Evolutionary conservation across 1,140 invertebrate genomes (phyloP).

Genomic region (Himalopsyche phryganea): DNA sequence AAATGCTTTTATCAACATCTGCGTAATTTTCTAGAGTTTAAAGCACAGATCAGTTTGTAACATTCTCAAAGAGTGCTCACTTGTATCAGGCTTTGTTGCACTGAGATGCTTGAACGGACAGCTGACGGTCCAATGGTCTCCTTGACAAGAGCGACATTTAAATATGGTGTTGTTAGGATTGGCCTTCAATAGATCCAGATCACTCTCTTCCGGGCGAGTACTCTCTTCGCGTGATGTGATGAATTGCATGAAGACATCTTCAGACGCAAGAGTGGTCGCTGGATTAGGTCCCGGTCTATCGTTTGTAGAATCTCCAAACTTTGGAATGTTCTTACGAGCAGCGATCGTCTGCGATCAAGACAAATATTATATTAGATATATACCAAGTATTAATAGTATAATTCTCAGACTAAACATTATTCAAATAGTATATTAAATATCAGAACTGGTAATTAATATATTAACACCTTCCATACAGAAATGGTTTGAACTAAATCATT

Average conservation of each 20-base stretch:
- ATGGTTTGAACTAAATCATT: too few relatives aligned
- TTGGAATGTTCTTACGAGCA: slow-evolving; percentile 86
- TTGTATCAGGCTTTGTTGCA: slow-evolving; percentile 53
- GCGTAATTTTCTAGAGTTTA: too few relatives aligned
- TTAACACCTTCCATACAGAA: too few relatives aligned
- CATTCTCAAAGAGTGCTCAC: too few relatives aligned
- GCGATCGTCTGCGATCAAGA: slow-evolving; percentile 72
- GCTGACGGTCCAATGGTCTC: slow-evolving; percentile 95
- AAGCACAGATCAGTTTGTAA: too few relatives aligned
- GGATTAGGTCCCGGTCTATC: slow-evolving; percentile 96
- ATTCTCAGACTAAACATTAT: too few relatives aligned
- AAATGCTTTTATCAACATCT: too few relatives aligned
- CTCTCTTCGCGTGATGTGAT: slow-evolving; percentile 83
- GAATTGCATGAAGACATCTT: slow-evolving; percentile 95
- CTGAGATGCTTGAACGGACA: slow-evolving; percentile 93
- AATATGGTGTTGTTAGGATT: slow-evolving; percentile 69
- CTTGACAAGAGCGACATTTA: slow-evolving; percentile 91
- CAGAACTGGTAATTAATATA: too few relatives aligned
- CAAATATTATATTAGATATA: too few relatives aligned
- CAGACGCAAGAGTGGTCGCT: slow-evolving; percentile 90
- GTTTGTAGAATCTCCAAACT: slow-evolving; percentile 86
- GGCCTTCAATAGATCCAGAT: slow-evolving; percentile 61
- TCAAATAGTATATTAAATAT: too few relatives aligned
- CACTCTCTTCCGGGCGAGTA: slow-evolving; percentile 80
- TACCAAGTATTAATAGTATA: too few relatives aligned